These are phyloP conservation scores for Thalassarche chlororhynchos DNA, from an alignment of 2,113 vertebrate species.

Conservation along the genomic window DNA sequence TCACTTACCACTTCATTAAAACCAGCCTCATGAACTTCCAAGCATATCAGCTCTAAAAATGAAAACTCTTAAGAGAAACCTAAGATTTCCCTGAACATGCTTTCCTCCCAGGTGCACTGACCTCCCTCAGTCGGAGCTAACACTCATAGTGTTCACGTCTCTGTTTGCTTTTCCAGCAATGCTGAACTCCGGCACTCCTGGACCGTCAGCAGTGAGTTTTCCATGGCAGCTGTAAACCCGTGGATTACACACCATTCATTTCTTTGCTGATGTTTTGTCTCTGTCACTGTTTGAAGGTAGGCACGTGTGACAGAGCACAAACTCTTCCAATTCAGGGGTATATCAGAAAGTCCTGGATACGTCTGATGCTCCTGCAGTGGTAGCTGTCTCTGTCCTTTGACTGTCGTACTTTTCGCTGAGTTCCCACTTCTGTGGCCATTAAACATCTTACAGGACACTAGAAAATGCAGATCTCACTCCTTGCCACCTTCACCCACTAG, in stretches of 20 bases:
- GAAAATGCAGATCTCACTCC: neutral
- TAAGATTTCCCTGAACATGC: neutral
- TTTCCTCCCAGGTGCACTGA: neutral
- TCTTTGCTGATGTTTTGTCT: neutral
- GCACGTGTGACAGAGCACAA: neutral
- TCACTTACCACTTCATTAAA: neutral
- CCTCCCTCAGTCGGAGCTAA: neutral
- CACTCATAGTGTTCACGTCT: fast-evolving
- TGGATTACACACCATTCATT: neutral
- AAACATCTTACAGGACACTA: neutral
- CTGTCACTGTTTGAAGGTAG: neutral
- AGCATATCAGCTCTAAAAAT: neutral
- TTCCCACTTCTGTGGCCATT: neutral
- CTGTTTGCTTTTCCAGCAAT: neutral
- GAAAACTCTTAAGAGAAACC: neutral
- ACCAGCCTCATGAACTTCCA: neutral
- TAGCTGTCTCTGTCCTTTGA: neutral
- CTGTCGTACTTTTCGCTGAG: neutral
- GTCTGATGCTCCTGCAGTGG: neutral
- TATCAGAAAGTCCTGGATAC: neutral
- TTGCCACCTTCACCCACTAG: neutral
- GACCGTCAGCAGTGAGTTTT: neutral
- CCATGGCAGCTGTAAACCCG: neutral
- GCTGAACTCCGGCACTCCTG: neutral
- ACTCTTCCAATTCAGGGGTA: fast-evolving